A percentile compares a stretch with the other conserved stretches of the same genome.
phyloP scores from a whole-genome alignment of 2,888 invertebrate genomes.

The Sphecodes monilicornis region DNA sequence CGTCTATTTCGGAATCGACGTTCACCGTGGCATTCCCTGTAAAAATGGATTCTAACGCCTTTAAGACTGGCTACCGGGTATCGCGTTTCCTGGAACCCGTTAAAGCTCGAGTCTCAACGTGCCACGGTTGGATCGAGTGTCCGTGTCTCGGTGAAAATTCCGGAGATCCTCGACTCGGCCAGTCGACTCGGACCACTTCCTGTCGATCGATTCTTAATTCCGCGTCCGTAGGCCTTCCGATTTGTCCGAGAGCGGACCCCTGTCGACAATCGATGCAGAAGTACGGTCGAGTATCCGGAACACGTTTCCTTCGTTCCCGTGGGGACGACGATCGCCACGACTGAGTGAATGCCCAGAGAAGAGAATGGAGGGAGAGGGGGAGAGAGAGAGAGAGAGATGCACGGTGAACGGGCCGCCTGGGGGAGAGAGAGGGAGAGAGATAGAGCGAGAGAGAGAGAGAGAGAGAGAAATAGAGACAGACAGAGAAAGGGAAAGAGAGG shows the following conservation, averaged over 20 bases:
- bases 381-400: conserved; percentile 17
- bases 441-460: conserved; percentile 1
- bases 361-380: conserved; percentile 41
- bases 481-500: conserved; percentile 22
- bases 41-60: conserved; percentile 3
- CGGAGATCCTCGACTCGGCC: conserved; percentile 6
- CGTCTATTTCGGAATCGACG: background rate
- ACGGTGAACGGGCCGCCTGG: conserved; percentile 14
- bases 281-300: conserved; percentile 66
- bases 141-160: conserved; percentile 10
- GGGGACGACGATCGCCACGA: conserved; percentile 63
- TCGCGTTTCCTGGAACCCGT: conserved; percentile 23
- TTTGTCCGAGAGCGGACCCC: conserved; percentile 45
- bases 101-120: background rate
- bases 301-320: conserved; percentile 65
- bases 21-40: background rate
- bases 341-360: conserved; percentile 59
- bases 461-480: background rate
- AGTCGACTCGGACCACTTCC: conserved; percentile 11
- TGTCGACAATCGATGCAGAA: conserved; percentile 65
- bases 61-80: conserved; percentile 3
- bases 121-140: conserved; percentile 5
- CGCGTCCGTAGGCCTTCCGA: conserved; percentile 53
- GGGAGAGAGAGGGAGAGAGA: conserved; percentile 46
- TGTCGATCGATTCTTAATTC: conserved; percentile 44